Evolutionary conservation across 2,797 vertebrate genomes (phyloP), one percentile per base, ranked within the genome.

Genomic region (Notolabrus celidotus): DNA sequence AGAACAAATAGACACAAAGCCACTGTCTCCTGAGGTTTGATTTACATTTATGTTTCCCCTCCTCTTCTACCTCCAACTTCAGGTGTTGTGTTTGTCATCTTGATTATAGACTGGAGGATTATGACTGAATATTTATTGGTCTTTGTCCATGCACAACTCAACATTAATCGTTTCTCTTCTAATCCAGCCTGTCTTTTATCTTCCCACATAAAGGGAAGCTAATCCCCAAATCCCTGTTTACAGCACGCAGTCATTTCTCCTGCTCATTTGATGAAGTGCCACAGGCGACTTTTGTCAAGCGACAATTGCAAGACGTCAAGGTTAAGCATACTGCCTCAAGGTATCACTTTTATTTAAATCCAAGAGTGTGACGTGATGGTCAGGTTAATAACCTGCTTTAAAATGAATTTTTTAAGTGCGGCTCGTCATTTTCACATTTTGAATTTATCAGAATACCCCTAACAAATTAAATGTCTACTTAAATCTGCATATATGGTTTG

Each of bases 221-320:
- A 92, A 92, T 94, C 91, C 84, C 52, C 71, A 86, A 93, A 92
- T 92, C 90, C 90, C 81, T 86, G 80, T 90, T 92, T 88, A 88
- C 79, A 76, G 81, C 89, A 90, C 76, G 72, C 77, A 87, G 77
- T 79, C 79, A 79, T 89, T 85, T 86, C 73, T 84, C 54, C 77
- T 85, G 56, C 76, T 79, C 61, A 65, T 72, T 84, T 80, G 75
- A 86, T 79, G 82, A 83, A 76, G 75, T 82, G 80, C 79, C 68
- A 67, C 39, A 55, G 80, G 77, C 67, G 45, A 71, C 49, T 61
- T 77, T 68, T 67, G 73, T 77, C 74, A 85, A 85, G 79, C 90
- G 83, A 67, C 50, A 53, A 83, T 41, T 74, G 47, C 33, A 62
- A 71, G 49, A 45, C 16, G 38, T 25, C 49, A 70, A 79, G 72